Evolutionary conservation across 2,888 invertebrate genomes (phyloP), one percentile per base, ranked within the genome.

Genomic region (Pseudococcus longispinus): DNA sequence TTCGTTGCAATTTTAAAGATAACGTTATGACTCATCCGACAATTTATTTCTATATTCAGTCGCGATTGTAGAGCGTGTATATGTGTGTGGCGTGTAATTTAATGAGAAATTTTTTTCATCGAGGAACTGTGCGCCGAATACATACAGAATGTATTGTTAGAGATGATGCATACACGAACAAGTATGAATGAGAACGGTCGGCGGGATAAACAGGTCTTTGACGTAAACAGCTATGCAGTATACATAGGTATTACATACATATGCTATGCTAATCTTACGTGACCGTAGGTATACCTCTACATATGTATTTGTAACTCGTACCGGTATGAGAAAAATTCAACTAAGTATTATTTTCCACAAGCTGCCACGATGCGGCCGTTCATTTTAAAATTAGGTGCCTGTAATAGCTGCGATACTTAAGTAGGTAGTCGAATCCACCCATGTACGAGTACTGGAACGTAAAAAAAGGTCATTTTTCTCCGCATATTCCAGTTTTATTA

Each of bases 151-250:
- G 60, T 60, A 60, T 20, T 60, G 60, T 60, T 60, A 23, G 60
- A 60, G 60, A 23, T 60, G 29, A 23, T 60, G 29, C 70, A 18
- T 32, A 29, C 70, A 18, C 6, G n/a, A 18, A 8, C 15, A 26
- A 23, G 26, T 70, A 70, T 70, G 70, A 70, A 70, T 70, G 70
- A 32, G 29, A 70, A 20, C 60, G 20, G 60, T 23, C 29, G 70
- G 70, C 29, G 29, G 70, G 70, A 70, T 70, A 70, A 70, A 70
- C 70, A 70, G 70, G 70, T 70, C 70, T 70, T 70, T 29, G 70
- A 70, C 70, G 70, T 29, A 29, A 70, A 70, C 29, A 70, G 70
- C 70, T n/a, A 55, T 37, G 37, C 37, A 37, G 37, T 37, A 37
- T 8, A 55, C 5, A 3, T 60, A 60, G n/a, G 9, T 0, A 37